A percentile compares a stretch with the other conserved stretches of the same genome.
These are phyloP conservation scores for Novumbra hubbsi DNA, from an alignment of 2,797 vertebrate genomes.

Conservation along the genomic window DNA sequence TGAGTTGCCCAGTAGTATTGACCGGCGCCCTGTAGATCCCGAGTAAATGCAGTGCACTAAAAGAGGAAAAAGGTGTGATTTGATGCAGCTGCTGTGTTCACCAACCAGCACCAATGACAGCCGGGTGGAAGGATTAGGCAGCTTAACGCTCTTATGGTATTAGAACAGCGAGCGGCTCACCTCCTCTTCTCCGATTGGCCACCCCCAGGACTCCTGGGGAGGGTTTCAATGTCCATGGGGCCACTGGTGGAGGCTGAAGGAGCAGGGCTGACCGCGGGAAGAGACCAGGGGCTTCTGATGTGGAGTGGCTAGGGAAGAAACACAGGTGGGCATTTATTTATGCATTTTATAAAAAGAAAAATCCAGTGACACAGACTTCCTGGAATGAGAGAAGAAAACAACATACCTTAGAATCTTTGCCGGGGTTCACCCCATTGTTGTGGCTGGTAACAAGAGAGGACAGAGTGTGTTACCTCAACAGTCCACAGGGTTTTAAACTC, in stretches of 20 bases:
- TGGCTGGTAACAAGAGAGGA: conserved; percentile 68
- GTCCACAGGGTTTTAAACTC: background rate
- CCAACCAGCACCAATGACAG: conserved; percentile 27
- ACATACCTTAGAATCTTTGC: conserved; percentile 75
- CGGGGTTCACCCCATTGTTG: conserved; percentile 73
- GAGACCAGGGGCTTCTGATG: conserved; percentile 66
- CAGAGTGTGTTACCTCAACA: background rate
- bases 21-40: no score
- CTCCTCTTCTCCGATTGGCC: conserved; percentile 83
- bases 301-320: conserved; percentile 64
- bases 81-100: background rate
- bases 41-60: background rate
- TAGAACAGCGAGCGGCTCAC: conserved; percentile 68
- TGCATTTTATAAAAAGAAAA: no score
- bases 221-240: conserved; percentile 84
- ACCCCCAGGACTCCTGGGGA: conserved; percentile 82
- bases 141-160: conserved; percentile 55
- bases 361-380: no score
- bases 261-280: conserved; percentile 67
- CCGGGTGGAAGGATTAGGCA: conserved; percentile 53
- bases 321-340: no score
- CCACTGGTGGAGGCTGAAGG: conserved; percentile 67
- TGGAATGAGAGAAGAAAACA: no score
- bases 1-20: background rate
- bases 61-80: background rate